A percentile compares a stretch with the other conserved stretches of the same genome.
Evolutionary conservation across 2,113 vertebrate species (phyloP).

Genomic region (Laticauda laticaudata): DNA sequence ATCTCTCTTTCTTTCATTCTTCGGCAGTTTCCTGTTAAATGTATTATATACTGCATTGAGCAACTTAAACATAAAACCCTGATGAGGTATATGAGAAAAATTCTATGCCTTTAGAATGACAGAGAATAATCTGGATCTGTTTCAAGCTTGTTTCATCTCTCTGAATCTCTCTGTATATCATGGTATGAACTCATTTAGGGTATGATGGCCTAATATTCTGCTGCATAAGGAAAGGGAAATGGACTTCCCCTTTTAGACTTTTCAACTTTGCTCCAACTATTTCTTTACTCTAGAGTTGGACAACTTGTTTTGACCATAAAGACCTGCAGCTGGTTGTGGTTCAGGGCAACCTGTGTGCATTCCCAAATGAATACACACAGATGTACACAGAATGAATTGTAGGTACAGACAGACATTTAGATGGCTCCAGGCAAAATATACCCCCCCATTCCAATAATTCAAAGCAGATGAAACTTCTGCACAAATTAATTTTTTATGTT

Average conservation of each 20-base stretch:
- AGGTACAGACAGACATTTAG: background rate
- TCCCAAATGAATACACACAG: background rate
- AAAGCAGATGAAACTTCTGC: background rate
- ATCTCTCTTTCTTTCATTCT: background rate
- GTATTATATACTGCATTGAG: background rate
- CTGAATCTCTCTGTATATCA: background rate
- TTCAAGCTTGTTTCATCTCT: background rate
- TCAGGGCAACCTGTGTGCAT: background rate
- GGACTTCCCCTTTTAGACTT: background rate
- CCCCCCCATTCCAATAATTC: background rate
- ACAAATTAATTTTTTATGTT: background rate
- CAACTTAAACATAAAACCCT: background rate
- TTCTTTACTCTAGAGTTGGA: background rate
- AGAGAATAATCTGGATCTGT: background rate
- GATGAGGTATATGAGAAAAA: background rate
- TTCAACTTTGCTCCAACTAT: background rate
- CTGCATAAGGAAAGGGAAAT: background rate
- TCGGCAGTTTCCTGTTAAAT: background rate
- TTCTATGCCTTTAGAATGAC: constrained; percentile 1
- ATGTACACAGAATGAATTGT: background rate
- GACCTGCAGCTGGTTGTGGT: background rate
- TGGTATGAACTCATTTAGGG: background rate
- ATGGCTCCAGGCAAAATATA: background rate
- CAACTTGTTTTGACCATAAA: background rate
- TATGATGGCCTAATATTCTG: background rate